Evolutionary conservation across 2,113 vertebrate genomes (phyloP).

Genomic region (Theristicus caerulescens): DNA sequence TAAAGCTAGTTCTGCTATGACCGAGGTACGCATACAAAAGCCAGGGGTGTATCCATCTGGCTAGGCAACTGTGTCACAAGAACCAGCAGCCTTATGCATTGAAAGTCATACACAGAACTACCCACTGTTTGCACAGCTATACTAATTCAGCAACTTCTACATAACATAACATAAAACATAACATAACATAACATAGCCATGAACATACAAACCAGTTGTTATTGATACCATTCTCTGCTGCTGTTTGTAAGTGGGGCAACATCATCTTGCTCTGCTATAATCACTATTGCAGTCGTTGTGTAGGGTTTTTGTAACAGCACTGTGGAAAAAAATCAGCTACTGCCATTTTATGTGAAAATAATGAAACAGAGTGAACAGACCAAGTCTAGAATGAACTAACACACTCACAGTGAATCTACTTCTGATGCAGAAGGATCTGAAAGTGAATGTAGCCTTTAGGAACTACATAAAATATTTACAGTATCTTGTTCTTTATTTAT

Average conservation of each 20-base stretch:
- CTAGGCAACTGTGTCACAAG: not conserved
- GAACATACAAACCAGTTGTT: not conserved
- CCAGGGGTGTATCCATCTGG: not conserved
- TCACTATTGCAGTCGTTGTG: not conserved
- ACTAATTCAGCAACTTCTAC: not conserved
- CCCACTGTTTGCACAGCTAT: not conserved
- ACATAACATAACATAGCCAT: not conserved
- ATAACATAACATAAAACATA: no score
- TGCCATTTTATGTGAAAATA: not conserved
- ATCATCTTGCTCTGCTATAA: not conserved
- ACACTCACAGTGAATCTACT: not conserved
- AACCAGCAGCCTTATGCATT: not conserved
- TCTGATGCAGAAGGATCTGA: constrained; percentile 26
- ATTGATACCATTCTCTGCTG: not conserved
- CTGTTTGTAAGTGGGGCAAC: not conserved
- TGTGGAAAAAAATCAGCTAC: not conserved
- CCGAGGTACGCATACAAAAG: not conserved
- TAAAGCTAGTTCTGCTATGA: not conserved
- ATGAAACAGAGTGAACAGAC: not conserved
- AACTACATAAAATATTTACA: constrained; percentile 64
- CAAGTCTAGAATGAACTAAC: not conserved
- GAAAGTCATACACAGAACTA: not conserved
- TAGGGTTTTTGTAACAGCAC: not conserved
- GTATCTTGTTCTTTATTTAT: constrained; percentile 64
- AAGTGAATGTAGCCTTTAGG: constrained; percentile 54